phyloP scores from a whole-genome alignment of 2,797 vertebrate genomes.

The Characodon lateralis region DNA sequence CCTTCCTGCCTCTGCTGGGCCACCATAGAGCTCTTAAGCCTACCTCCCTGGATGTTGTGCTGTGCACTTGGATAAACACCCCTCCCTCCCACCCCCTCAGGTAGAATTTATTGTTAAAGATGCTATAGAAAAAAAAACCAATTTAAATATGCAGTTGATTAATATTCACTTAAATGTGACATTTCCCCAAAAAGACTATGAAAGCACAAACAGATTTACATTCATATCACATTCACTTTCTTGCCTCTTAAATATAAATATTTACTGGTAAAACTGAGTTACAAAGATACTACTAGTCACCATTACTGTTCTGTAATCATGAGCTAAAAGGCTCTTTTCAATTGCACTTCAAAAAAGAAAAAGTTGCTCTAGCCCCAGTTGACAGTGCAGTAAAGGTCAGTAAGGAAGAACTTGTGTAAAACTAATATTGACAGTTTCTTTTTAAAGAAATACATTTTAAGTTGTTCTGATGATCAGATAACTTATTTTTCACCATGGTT shows the following conservation, averaged over 20 bases:
- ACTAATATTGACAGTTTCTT: background rate
- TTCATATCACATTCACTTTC: slow-evolving; percentile 72
- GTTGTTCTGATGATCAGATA: background rate
- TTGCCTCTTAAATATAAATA: slow-evolving; percentile 60
- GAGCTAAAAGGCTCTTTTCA: slow-evolving; percentile 82
- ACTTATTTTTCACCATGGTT: background rate
- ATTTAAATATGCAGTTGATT: slow-evolving; percentile 52
- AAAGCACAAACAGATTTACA: slow-evolving; percentile 69
- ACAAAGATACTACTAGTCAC: slow-evolving; percentile 78
- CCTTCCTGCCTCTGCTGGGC: slow-evolving; percentile 72
- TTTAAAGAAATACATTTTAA: background rate
- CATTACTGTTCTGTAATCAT: slow-evolving; percentile 81
- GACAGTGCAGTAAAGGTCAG: slow-evolving; percentile 7
- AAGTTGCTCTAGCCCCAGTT: slow-evolving; percentile 14
- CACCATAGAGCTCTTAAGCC: slow-evolving; percentile 64
- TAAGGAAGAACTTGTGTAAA: background rate
- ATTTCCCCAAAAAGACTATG: slow-evolving; percentile 58
- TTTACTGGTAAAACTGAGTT: slow-evolving; percentile 73
- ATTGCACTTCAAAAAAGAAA: slow-evolving; percentile 67
- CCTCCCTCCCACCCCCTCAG: slow-evolving; percentile 23
- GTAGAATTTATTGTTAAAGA: slow-evolving; percentile 30
- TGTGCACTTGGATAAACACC: slow-evolving; percentile 32
- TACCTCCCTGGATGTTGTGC: slow-evolving; percentile 58
- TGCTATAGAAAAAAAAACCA: slow-evolving; percentile 54
- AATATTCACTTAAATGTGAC: slow-evolving; percentile 50